Evolutionary conservation across 2,888 invertebrate species (phyloP).

Genomic region (Dicyrtoma fusca): DNA sequence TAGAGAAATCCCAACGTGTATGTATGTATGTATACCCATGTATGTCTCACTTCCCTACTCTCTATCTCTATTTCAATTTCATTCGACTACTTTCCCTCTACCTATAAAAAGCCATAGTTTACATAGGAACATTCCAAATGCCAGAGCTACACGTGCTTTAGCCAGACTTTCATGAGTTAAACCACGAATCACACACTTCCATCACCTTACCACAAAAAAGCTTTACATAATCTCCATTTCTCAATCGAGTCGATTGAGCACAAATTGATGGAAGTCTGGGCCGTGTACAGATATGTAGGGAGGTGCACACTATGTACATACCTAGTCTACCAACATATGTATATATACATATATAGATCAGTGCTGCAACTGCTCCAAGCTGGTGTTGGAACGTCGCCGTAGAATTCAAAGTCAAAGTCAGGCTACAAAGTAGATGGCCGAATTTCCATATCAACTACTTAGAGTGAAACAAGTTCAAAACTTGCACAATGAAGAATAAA

Average conservation of each 20-base stretch:
- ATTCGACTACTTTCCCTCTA: too few species aligned
- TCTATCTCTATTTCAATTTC: background rate
- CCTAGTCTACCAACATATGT: background rate
- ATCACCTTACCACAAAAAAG: background rate
- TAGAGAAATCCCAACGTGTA: background rate
- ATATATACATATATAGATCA: constrained; percentile 1
- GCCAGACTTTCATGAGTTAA: background rate
- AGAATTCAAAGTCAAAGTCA: too few species aligned
- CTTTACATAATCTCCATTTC: too few species aligned
- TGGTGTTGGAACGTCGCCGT: background rate
- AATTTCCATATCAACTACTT: too few species aligned
- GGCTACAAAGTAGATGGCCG: too few species aligned
- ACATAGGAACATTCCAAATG: background rate
- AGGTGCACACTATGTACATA: background rate
- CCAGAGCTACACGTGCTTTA: background rate
- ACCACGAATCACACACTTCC: background rate
- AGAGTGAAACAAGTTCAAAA: too few species aligned
- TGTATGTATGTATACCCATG: background rate
- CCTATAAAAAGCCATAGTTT: background rate
- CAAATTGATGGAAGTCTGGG: too few species aligned
- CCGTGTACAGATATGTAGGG: too few species aligned
- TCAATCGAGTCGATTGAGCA: too few species aligned
- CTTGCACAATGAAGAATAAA: too few species aligned
- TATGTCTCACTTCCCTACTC: background rate
- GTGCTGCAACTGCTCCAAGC: background rate